Evolutionary conservation across 2,888 invertebrate genomes (phyloP).

Genomic region (Plebejus melissa): DNA sequence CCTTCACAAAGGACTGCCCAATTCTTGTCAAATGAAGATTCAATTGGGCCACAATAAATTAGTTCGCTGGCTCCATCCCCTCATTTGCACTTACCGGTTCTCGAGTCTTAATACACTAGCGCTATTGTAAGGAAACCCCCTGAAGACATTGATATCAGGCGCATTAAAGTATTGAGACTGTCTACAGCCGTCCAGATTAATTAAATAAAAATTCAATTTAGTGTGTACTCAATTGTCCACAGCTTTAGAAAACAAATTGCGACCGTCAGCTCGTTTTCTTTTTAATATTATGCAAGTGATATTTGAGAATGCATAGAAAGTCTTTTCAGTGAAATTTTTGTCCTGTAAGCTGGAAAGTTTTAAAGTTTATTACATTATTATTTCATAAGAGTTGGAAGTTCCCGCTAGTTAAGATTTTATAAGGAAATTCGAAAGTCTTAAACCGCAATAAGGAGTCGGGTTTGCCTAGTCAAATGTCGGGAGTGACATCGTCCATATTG

Average conservation of each 20-base stretch:
- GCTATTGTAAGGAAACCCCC: slow-evolving; percentile 43
- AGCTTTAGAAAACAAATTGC: slow-evolving; percentile 2
- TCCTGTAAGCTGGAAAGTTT: slow-evolving; percentile 20
- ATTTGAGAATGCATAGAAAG: slow-evolving; percentile 20
- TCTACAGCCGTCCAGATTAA: neutral
- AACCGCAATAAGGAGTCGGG: slow-evolving; percentile 38
- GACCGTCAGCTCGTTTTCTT: neutral
- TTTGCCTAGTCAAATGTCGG: slow-evolving; percentile 70
- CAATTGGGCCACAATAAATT: slow-evolving; percentile 67
- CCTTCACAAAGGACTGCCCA: slow-evolving; percentile 59
- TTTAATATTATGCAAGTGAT: slow-evolving; percentile 22
- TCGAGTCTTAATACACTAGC: slow-evolving; percentile 37
- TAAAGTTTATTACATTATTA: slow-evolving; percentile 26
- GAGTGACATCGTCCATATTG: slow-evolving; percentile 67
- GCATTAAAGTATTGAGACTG: neutral
- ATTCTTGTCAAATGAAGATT: slow-evolving; percentile 76
- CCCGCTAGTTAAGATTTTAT: slow-evolving; percentile 21
- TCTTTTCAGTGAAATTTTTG: slow-evolving; percentile 17
- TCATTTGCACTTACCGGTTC: slow-evolving; percentile 54
- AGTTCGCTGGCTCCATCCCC: slow-evolving; percentile 48
- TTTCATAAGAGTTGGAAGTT: slow-evolving; percentile 19
- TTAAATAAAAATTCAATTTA: neutral
- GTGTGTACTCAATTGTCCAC: neutral
- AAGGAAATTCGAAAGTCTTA: slow-evolving; percentile 23
- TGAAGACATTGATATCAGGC: neutral